Evolutionary conservation across 2,797 vertebrate species (phyloP), one percentile per base, ranked within the genome.

Genomic region (Danionella dracula): DNA sequence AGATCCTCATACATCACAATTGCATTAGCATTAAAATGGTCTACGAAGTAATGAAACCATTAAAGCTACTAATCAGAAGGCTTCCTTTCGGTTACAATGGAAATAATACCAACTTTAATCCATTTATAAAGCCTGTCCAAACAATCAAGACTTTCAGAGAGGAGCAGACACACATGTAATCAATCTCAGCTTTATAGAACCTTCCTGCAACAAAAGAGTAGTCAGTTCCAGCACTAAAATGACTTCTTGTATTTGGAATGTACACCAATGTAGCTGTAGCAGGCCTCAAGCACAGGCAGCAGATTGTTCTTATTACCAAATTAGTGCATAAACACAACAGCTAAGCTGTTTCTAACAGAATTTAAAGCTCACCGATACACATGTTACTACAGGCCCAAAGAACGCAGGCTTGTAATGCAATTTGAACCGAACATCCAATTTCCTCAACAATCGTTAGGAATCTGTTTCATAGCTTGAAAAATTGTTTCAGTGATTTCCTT

Each of bases 291-390:
- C 68, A 77, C 62, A 71, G 71, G 49, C 37, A 49, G 44, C 76
- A 77, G 68, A 71, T 68, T 74, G 69, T 78, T 72, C 65, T 29
- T 54, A 66, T 79, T 74, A 77, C 75, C 73, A 74, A 77, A 79
- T 79, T 75, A 79, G 78, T 74, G 58, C 68, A 66, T 63, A 73
- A 67, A 71, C 66, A 72, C 59, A 72, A 72, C 61, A 68, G 59
- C 58, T 58, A 67, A 66, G 65, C 64, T 69, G 68, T 68, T 69
- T 75, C 73, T 64, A 75, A 23, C 60, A 53, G 70, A 73, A 70
- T 66, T 75, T 66, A 69, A 55, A 55, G 41, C 65, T 75, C 35
- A 56, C 64, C 71, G 60, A 53, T 62, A 75, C 53, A 66, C 64
- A 71, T 55, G 63, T 56, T 65, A 50, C 71, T 37, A 66, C 66